Conservation (phyloP, 2,888 invertebrate species). For the Serripes groenlandicus region DNA sequence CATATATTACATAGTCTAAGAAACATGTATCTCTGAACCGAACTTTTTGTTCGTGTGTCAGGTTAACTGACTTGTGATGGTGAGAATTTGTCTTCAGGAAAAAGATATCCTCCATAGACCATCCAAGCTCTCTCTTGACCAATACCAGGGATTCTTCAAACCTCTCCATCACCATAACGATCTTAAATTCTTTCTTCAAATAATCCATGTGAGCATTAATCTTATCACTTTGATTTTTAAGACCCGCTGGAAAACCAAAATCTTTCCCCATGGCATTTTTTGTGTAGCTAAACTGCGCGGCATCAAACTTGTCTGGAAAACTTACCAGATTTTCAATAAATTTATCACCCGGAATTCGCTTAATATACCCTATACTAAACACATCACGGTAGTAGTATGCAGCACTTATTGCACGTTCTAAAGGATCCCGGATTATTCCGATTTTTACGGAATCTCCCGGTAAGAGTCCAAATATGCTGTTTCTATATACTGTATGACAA, state of each 20-base stretch:
- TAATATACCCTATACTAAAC: slow-evolving; percentile 14
- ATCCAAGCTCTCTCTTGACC: slow-evolving; percentile 41
- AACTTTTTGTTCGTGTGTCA: slow-evolving; percentile 4
- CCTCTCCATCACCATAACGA: slow-evolving; percentile 50
- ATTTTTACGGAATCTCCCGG: slow-evolving; percentile 63
- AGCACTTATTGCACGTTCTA: slow-evolving; percentile 57
- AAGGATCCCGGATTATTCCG: slow-evolving; percentile 68
- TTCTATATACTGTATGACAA: slow-evolving; percentile 59
- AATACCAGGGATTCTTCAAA: slow-evolving; percentile 53
- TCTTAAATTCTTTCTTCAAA: slow-evolving; percentile 36
- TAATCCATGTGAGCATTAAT: slow-evolving; percentile 10
- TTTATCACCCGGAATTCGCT: slow-evolving; percentile 24
- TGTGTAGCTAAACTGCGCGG: slow-evolving; percentile 38
- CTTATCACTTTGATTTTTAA: slow-evolving; percentile 11
- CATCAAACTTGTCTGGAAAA: slow-evolving; percentile 44
- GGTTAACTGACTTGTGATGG: slow-evolving; percentile 8
- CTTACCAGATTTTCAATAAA: slow-evolving; percentile 45
- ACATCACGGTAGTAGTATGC: slow-evolving; percentile 56
- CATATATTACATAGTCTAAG: slow-evolving; percentile 53
- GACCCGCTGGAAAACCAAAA: slow-evolving; percentile 49
- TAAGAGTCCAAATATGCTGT: slow-evolving; percentile 49
- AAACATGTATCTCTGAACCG: slow-evolving; percentile 41
- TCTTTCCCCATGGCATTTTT: slow-evolving; percentile 57
- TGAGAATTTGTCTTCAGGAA: slow-evolving; percentile 41
- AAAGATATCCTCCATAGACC: slow-evolving; percentile 42